Evolutionary conservation across 2,888 invertebrate species (phyloP), one percentile per base, ranked within the genome.

Genomic region (Chaitophorus viminalis): DNA sequence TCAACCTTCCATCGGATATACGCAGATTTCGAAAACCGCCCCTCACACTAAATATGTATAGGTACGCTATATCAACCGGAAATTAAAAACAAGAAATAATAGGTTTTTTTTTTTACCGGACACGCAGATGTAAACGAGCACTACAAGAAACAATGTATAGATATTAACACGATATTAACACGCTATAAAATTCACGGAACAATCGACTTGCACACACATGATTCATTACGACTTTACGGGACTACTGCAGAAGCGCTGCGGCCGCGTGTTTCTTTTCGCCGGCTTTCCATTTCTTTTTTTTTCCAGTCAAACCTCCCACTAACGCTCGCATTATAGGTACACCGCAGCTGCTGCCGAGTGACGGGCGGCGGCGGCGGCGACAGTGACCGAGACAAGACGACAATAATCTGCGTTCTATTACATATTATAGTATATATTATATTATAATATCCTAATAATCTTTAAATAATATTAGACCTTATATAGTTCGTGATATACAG

Each of bases 251-350:
- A 82, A 9, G 9, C 54, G 54, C 36, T 54, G 82, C 17, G 68
- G 17, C 70, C 54, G 82, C 82, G 82, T 82, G 82, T 52, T 46
- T 29, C 31, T 31, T 31, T 29, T 31, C 18, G 72, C 33, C 82
- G 82, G 82, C 72, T 74, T 54, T 74, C 82, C 25, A 54, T 82
- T 46, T 36, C 0, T 52, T 36, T 68, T 29, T 29, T 11, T 29
- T 11, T 11, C 14, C 25, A 14, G 36, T 68, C 14, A 52, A 54
- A 82, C 82, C 82, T 82, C 82, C 74, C 82, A 82, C 82, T n/a
- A 33, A 33, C 54, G 31, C 46, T 11, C 1, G 46, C 46, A 3
- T 0, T 46, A 46, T n/a, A n/a, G 6, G 3, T 36, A 36, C 36
- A 17, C 68, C 3, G n/a, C 68, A 8, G 4, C 29, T 5, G 68